Evolutionary conservation across 2,113 vertebrate genomes (phyloP), one percentile per base, ranked within the genome.

Genomic region (Chunga burmeisteri): DNA sequence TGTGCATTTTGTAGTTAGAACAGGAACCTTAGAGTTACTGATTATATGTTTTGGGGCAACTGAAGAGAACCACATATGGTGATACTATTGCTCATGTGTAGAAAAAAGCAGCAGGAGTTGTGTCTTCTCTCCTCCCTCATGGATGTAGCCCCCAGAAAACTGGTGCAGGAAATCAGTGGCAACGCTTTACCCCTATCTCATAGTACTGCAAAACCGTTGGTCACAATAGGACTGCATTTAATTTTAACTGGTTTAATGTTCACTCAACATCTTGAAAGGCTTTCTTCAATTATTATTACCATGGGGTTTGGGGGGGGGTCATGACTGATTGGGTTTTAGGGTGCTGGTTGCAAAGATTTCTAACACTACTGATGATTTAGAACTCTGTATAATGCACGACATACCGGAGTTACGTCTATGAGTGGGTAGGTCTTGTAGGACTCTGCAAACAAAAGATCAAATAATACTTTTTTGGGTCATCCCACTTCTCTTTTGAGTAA

Each of bases 251-350:
- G 3, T 25, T 30, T 81, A 29, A 2, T 38, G n/a, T 7, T 58
- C 46, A 13, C 36, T 66, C 42, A 26, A 2, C 6, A 2, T 20
- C 34, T 22, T 10, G 25, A 30, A 66, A 66, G 38, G 29, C 20
- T 55, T 84, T 13, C n/a, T 55, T 32, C 9, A 5, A 0, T 58
- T 34, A 22, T n/a, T 42, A 19, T 50, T 26, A 1, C 58, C 4
- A 0, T 8, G 34, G 10, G 10, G 12, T 4, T 26, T 42, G n/a
- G 7, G 18, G 7, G 20, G 7, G 16, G 9, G 2, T 0, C 8
- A 15, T 13, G 59, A 26, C n/a, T 7, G 5, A 4, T 72, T 29
- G 62, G 6, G 1, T 36, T 82, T 61, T 14, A 38, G 46, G 47
- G 21, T 55, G 38, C 44, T 73, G 44, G 21, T 53, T 65, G 46